Conservation (phyloP, 2,888 invertebrate genomes). For the Eurytoma californica region DNA sequence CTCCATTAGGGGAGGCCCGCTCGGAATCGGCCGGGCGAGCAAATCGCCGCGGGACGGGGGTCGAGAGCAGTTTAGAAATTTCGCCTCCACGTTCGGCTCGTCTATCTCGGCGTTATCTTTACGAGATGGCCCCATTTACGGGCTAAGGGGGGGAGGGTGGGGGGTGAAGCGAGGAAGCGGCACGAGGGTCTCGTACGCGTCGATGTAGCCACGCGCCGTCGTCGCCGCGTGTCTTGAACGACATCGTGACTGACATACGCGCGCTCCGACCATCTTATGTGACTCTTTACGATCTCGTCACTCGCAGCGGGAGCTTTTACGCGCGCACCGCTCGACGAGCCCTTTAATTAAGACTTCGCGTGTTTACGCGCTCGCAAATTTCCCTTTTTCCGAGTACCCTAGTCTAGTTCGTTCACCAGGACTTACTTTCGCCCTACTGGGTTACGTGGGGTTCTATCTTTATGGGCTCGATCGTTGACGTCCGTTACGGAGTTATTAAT, state of each 20-base stretch:
- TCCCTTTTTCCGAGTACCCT: constrained; percentile 13
- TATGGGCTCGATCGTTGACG: no score
- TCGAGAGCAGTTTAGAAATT: constrained; percentile 50
- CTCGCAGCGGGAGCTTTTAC: constrained; percentile 28
- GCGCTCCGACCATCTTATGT: constrained; percentile 36
- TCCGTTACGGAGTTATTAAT: no score
- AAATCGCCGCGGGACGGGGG: constrained; percentile 22
- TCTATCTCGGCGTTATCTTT: constrained; percentile 54
- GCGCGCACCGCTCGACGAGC: constrained; percentile 32
- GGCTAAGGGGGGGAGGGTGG: neutral
- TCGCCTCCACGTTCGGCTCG: constrained; percentile 50
- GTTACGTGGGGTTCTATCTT: neutral
- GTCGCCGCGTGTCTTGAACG: constrained; percentile 45
- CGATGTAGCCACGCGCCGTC: constrained; percentile 17
- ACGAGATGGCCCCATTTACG: constrained; percentile 49
- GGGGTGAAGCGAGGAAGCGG: neutral
- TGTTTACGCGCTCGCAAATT: constrained; percentile 49
- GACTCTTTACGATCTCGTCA: constrained; percentile 55
- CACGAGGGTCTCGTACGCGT: neutral
- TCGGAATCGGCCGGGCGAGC: constrained; percentile 4
- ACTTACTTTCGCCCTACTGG: neutral
- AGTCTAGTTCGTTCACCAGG: no score
- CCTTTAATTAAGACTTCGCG: constrained; percentile 51
- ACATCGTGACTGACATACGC: constrained; percentile 52
- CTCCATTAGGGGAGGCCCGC: neutral